These are phyloP conservation scores for Sebastolobus altivelis DNA, from an alignment of 2,797 vertebrate species.

Conservation along the genomic window DNA sequence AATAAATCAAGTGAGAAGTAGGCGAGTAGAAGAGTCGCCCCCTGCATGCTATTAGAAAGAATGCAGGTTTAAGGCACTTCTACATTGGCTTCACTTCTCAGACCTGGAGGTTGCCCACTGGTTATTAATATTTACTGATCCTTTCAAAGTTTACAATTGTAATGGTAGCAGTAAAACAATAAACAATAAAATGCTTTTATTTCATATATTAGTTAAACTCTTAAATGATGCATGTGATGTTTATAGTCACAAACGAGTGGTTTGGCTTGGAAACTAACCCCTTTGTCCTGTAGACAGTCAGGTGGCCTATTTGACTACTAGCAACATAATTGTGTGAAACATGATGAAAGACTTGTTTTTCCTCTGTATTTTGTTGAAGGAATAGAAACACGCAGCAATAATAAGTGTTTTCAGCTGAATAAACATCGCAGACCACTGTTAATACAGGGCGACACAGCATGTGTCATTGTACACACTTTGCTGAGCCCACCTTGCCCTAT, in stretches of 20 bases:
- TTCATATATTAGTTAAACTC: not conserved
- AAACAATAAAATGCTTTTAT: not conserved
- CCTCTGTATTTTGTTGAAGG: not conserved
- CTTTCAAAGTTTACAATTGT: not conserved
- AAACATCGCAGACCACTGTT: constrained; percentile 20
- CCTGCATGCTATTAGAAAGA: not conserved
- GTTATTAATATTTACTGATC: not conserved
- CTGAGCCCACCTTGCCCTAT: constrained; percentile 59
- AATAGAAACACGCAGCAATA: constrained; percentile 6
- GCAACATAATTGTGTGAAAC: not conserved
- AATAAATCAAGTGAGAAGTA: not conserved
- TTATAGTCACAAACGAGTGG: not conserved
- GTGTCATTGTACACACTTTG: constrained; percentile 52
- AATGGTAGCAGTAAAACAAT: not conserved
- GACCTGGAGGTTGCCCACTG: not conserved
- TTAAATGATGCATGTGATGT: not conserved
- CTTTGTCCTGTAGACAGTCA: not conserved
- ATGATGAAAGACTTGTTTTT: not conserved
- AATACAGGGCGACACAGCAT: constrained; percentile 39
- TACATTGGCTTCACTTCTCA: not conserved
- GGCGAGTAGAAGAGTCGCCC: not conserved
- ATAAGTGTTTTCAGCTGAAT: constrained; percentile 9
- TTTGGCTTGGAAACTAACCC: too few relatives aligned
- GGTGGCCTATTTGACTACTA: not conserved
- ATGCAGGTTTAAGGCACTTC: not conserved